These are phyloP conservation scores for Subanguina moxae DNA, from an alignment of 1,140 invertebrate species.

Conservation along the genomic window DNA sequence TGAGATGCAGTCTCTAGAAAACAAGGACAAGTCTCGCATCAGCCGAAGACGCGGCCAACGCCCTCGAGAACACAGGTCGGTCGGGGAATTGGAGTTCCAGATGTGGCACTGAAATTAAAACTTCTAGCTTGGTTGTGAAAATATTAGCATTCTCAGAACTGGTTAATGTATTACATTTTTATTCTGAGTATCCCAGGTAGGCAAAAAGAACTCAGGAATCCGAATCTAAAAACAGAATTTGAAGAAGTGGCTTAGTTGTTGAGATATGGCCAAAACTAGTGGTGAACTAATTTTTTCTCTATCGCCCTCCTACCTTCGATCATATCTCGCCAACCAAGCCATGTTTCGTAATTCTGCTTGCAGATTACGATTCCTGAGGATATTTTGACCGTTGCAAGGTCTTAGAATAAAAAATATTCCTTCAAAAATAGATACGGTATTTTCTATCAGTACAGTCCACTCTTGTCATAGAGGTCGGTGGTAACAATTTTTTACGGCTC, in stretches of 20 bases:
- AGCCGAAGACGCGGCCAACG: conserved; percentile 33
- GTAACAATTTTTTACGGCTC: too few relatives aligned
- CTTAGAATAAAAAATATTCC: too few relatives aligned
- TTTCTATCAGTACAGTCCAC: too few relatives aligned
- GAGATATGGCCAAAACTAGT: too few relatives aligned
- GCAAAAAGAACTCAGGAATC: too few relatives aligned
- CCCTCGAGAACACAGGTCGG: conserved; percentile 31
- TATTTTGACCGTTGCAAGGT: not conserved
- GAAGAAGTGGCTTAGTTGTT: too few relatives aligned
- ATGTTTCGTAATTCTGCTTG: not conserved
- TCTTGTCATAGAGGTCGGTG: too few relatives aligned
- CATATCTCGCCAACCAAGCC: too few relatives aligned
- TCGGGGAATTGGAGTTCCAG: conserved; percentile 39
- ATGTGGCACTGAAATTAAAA: conserved; percentile 31
- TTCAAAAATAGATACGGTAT: too few relatives aligned
- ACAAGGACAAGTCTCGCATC: conserved; percentile 37
- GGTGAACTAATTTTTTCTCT: not conserved
- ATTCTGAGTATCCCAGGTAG: too few relatives aligned
- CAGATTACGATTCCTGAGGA: not conserved
- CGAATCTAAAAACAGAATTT: too few relatives aligned
- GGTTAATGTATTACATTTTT: not conserved
- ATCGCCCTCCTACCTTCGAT: too few relatives aligned
- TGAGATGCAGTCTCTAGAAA: conserved; percentile 35
- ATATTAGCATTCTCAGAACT: not conserved
- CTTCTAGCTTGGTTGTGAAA: not conserved